Evolutionary conservation across 64 coral and sea anemone genomes (phyloP).

Genomic region (Acropora tenuis): DNA sequence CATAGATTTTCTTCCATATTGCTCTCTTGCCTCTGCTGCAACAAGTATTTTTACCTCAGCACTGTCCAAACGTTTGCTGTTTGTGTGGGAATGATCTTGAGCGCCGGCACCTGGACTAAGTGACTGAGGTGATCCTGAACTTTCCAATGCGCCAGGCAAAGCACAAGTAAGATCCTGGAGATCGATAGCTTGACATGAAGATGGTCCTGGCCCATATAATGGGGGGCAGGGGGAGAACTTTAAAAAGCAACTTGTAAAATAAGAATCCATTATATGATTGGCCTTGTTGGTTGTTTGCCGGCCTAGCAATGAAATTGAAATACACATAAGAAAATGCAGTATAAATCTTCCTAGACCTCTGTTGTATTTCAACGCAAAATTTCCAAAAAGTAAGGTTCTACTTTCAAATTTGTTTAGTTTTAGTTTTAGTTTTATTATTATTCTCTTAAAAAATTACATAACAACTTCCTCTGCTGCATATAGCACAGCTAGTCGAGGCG

Average conservation of each 20-base stretch:
- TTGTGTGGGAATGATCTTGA: too few relatives aligned
- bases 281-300: not conserved
- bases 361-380: conserved; percentile 18
- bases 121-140: too few relatives aligned
- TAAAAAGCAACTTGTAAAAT: not conserved
- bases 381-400: not conserved
- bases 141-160: not conserved
- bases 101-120: too few relatives aligned
- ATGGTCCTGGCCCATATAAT: not conserved
- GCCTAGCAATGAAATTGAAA: conserved; percentile 10
- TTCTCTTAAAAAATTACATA: too few relatives aligned
- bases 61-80: not conserved
- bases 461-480: too few relatives aligned
- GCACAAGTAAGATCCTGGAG: not conserved
- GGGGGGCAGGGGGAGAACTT: not conserved
- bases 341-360: not conserved
- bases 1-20: conserved; percentile 36
- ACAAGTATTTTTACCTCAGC: too few relatives aligned
- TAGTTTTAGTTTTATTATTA: too few relatives aligned
- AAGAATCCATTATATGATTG: not conserved
- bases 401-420: too few relatives aligned
- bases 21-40: conserved; percentile 18
- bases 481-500: too few relatives aligned
- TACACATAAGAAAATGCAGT: conserved; percentile 10
- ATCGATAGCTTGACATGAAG: too few relatives aligned